Evolutionary conservation across 2,113 vertebrate species (phyloP).

Genomic region (Oncorhynchus clarkii): DNA sequence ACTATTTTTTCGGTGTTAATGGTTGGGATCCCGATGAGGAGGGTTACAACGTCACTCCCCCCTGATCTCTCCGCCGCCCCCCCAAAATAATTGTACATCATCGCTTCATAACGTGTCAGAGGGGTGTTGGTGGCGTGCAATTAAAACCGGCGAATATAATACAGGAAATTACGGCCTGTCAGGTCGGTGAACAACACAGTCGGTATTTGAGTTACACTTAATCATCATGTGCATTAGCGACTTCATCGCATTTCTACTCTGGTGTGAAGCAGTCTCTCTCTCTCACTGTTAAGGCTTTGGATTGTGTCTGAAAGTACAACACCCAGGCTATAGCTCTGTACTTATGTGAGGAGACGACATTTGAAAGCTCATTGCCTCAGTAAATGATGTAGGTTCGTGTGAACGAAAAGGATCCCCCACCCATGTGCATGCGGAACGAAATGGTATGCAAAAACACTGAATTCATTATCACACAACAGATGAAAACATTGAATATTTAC

Average conservation of each 20-base stretch:
- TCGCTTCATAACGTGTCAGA: slow-evolving; percentile 98
- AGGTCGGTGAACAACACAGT: slow-evolving; percentile 97
- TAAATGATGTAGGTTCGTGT: not conserved
- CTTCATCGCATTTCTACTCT: slow-evolving; percentile 91
- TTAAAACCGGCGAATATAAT: slow-evolving; percentile 98
- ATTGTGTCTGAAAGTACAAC: slow-evolving; percentile 25
- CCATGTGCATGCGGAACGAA: not conserved
- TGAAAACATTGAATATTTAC: slow-evolving; percentile 61
- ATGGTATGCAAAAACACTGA: slow-evolving; percentile 21
- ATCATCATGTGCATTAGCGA: slow-evolving; percentile 98
- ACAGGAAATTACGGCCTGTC: slow-evolving; percentile 99
- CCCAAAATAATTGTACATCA: slow-evolving; percentile 99
- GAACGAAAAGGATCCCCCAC: slow-evolving; percentile 12
- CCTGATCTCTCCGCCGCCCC: slow-evolving; percentile 91
- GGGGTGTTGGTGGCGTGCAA: slow-evolving; percentile 96
- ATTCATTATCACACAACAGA: slow-evolving; percentile 32
- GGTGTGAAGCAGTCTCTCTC: slow-evolving; percentile 80
- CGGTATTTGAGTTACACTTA: slow-evolving; percentile 99
- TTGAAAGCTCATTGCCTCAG: slow-evolving; percentile 27
- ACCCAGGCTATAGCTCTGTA: not conserved
- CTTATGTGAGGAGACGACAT: slow-evolving; percentile 38
- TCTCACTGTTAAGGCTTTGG: slow-evolving; percentile 80
- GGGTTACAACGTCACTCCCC: slow-evolving; percentile 99
- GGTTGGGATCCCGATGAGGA: slow-evolving; percentile 96
- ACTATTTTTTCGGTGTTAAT: slow-evolving; percentile 84